phyloP scores from a whole-genome alignment of 2,113 vertebrate species.

The Muntiacus muntjak region DNA sequence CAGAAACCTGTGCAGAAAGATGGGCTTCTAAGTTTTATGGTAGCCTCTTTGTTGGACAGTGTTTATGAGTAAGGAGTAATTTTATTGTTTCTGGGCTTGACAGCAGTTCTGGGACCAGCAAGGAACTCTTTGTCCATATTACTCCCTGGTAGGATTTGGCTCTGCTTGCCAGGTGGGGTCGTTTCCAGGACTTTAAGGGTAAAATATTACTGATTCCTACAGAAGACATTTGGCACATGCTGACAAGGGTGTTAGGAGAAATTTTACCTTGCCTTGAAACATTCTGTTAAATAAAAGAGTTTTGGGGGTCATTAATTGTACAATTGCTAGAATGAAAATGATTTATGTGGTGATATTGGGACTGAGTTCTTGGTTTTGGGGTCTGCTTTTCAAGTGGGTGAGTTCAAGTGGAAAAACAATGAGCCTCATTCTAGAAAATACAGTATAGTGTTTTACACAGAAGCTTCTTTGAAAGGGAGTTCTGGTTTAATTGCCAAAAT shows the following conservation, averaged over 20 bases:
- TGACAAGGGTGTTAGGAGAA: no score
- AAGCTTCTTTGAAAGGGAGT: background rate
- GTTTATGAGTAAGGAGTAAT: background rate
- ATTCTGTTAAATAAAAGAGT: background rate
- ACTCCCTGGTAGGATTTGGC: background rate
- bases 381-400: background rate
- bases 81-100: background rate
- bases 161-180: background rate
- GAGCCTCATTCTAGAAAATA: background rate
- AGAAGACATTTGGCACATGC: background rate
- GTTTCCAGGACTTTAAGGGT: background rate
- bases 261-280: background rate
- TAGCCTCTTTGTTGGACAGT: background rate
- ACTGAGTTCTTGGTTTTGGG: background rate
- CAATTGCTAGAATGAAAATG: background rate
- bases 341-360: background rate
- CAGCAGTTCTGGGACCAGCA: background rate
- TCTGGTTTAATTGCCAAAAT: background rate
- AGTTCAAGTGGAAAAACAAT: background rate
- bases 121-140: background rate
- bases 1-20: background rate
- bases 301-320: background rate
- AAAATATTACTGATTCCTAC: background rate
- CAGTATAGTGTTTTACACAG: constrained; percentile 60
- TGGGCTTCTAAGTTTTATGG: background rate